Base-by-base conservation (phyloP, 2,113 vertebrate species). In the Calypte anna region DNA sequence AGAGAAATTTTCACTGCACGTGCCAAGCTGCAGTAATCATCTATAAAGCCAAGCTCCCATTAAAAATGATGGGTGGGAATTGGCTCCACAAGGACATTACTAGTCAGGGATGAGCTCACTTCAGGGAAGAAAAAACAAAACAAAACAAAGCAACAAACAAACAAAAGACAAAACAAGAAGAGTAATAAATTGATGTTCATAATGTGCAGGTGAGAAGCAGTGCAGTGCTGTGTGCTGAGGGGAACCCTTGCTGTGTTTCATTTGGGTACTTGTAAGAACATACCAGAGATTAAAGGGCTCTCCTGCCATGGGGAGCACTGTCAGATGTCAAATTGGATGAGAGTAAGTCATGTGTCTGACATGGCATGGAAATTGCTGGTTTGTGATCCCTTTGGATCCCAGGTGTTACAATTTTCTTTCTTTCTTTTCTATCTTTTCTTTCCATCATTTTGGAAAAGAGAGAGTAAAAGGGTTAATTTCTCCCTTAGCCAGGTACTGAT, bases 51-150 rank as follows among this genome's bases (percentile, higher is more conserved):
- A 50, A 82, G 63, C 84, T 38, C 8, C 66, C 14, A 16, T 87
- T 78, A 86, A 77, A 96, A 86, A 85, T 31, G 30, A n/a, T 62
- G 64, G 76, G 20, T n/a, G 51, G 69, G 66, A 76, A 74, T 66
- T 58, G n/a, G 28, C 59, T 90, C 53, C 28, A 14, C 38, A 78
- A 64, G 63, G 94, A 83, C 50, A 23, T 93, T 96, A 77, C 58
- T 84, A 75, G 24, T 58, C 28, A 31, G 63, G 11, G 25, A 28
- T 81, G 85, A 80, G 74, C 66, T 88, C 10, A 5, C 33, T 76
- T 88, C 5, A 14, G 58, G 31, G 17, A 31, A 70, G 11, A 54
- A n/a, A 64, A 15, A 22, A 80, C 12, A 54, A 30, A 64, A 14
- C 20, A 80, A 40, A 48, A 21, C 19, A 48, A 48, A 48, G 21